A percentile compares a stretch with the other conserved stretches of the same genome.
Conservation (phyloP, 2,797 vertebrate genomes). For the Dendrocincla fuliginosa region DNA sequence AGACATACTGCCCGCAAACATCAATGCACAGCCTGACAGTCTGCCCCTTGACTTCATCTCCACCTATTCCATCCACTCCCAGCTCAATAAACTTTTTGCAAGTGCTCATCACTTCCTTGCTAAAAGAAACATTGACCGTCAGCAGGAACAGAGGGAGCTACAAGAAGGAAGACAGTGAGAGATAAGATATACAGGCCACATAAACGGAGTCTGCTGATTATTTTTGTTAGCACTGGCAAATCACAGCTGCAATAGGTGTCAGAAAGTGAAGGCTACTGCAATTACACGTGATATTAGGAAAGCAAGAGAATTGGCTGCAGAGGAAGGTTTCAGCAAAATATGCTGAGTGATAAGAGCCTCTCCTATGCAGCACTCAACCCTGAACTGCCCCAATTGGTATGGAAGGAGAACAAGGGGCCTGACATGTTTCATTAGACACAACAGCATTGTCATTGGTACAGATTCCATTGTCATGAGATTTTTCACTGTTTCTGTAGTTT, state of each 20-base stretch:
- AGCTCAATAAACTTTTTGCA: not conserved
- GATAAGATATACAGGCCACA: not conserved
- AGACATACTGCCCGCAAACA: not conserved
- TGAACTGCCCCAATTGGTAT: rapidly evolving
- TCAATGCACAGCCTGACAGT: not conserved
- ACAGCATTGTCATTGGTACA: not conserved
- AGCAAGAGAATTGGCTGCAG: not conserved
- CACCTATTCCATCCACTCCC: not conserved
- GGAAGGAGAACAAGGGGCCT: not conserved
- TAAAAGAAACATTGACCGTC: not conserved
- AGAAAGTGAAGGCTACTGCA: not conserved
- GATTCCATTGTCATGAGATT: not conserved
- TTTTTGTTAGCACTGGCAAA: not conserved
- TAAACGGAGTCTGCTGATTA: not conserved
- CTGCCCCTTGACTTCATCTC: not conserved
- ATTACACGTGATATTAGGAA: rapidly evolving
- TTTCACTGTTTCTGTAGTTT: not conserved
- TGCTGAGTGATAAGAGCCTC: not conserved
- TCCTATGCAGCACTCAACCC: not conserved
- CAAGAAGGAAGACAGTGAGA: not conserved
- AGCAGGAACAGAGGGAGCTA: not conserved
- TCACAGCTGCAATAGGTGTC: not conserved
- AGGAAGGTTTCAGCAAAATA: not conserved
- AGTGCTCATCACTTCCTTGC: not conserved
- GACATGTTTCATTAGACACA: not conserved